Conservation (phyloP, 2,888 invertebrate genomes). For the Parnassius orleans region DNA sequence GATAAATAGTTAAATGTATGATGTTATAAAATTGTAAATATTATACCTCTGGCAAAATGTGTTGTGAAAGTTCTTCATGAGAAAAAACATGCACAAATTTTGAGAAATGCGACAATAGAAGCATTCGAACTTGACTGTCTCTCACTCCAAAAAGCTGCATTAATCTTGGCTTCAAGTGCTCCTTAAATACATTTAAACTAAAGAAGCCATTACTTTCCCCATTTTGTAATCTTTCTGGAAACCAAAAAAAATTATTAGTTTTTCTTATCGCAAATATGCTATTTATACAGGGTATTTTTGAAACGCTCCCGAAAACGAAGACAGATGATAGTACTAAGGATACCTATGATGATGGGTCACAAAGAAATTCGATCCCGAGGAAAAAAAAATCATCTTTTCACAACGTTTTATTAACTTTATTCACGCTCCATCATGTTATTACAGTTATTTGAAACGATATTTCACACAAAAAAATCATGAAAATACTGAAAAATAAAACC, state of each 20-base stretch:
- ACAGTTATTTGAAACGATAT: too few relatives aligned
- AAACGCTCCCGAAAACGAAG: too few relatives aligned
- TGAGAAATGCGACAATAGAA: slow-evolving; percentile 89
- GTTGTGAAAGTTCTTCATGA: slow-evolving; percentile 86
- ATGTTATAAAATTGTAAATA: not conserved
- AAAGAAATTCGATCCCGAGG: too few relatives aligned
- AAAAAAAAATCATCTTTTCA: too few relatives aligned
- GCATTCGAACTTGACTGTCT: slow-evolving; percentile 88
- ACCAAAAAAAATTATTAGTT: slow-evolving; percentile 14
- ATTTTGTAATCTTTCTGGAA: slow-evolving; percentile 63
- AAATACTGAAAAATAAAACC: too few relatives aligned
- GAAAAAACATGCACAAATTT: slow-evolving; percentile 88
- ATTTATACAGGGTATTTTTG: too few relatives aligned
- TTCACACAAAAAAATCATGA: too few relatives aligned
- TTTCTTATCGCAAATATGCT: too few relatives aligned
- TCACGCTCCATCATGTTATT: too few relatives aligned
- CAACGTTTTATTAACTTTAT: too few relatives aligned
- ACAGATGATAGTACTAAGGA: too few relatives aligned
- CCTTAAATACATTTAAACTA: slow-evolving; percentile 84
- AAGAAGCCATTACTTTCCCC: slow-evolving; percentile 83
- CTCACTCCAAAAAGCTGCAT: slow-evolving; percentile 91
- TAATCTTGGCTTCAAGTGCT: slow-evolving; percentile 87
- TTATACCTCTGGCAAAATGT: slow-evolving; percentile 90
- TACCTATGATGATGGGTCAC: too few relatives aligned
- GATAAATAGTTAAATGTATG: not conserved